Evolutionary conservation across 1,140 invertebrate species (phyloP).

Genomic region (Pogonus chalceus): DNA sequence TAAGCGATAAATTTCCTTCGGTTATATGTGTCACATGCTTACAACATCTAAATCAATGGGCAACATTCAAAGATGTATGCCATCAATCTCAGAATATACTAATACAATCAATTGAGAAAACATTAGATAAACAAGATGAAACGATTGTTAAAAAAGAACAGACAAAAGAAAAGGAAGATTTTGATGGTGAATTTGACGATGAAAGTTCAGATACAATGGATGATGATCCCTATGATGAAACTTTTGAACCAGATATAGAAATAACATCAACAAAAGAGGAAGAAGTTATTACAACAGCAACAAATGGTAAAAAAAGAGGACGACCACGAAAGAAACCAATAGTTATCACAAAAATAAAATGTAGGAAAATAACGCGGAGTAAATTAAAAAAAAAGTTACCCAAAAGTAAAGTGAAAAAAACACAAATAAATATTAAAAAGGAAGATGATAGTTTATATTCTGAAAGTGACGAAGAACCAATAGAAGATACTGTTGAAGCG

Average conservation of each 20-base stretch:
- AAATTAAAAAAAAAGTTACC: not conserved
- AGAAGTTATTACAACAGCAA: not conserved
- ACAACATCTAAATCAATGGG: constrained; percentile 19
- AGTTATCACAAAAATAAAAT: not conserved
- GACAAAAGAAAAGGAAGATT: not conserved
- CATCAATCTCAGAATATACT: constrained; percentile 14
- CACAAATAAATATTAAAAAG: not conserved
- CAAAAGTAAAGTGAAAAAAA: not conserved
- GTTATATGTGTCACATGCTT: constrained; percentile 17
- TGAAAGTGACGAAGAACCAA: not conserved
- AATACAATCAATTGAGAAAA: not conserved
- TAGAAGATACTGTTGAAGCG: not conserved
- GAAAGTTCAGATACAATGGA: not conserved
- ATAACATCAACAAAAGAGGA: not conserved
- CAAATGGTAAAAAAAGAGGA: not conserved
- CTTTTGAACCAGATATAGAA: not conserved
- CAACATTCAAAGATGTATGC: constrained; percentile 18
- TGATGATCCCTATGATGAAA: not conserved
- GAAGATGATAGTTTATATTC: not conserved
- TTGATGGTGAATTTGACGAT: not conserved
- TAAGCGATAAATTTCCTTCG: constrained; percentile 15
- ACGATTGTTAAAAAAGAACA: not conserved
- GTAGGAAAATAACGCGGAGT: not conserved
- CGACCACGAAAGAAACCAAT: not conserved
- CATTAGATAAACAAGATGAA: not conserved